Conservation (phyloP, 2,113 vertebrate genomes). For the Larimichthys crocea region DNA sequence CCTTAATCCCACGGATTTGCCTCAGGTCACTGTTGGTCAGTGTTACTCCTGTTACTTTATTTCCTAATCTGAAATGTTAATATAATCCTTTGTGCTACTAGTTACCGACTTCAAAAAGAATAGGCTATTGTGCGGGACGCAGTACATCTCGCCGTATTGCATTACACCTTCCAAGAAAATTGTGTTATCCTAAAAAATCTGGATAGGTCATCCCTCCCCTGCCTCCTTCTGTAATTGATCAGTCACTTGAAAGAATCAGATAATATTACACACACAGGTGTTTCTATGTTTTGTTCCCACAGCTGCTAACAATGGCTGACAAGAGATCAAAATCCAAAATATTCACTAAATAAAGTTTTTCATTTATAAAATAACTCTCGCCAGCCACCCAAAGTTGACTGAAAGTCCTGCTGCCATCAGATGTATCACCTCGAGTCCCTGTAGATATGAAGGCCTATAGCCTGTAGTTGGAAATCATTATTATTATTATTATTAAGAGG, state of each 20-base stretch:
- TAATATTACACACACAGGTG: not conserved
- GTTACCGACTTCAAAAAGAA: slow-evolving; percentile 1
- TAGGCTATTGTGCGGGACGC: slow-evolving; percentile 8
- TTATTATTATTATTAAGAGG: not conserved
- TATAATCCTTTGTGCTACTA: not conserved
- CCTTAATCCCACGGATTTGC: not conserved
- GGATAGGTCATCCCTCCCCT: not conserved
- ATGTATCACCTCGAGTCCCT: not conserved
- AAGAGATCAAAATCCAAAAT: not conserved
- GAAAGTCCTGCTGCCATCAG: not conserved
- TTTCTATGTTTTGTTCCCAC: slow-evolving; percentile 3
- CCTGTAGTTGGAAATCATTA: not conserved
- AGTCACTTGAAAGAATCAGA: not conserved
- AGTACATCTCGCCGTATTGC: slow-evolving; percentile 3
- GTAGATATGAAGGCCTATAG: not conserved
- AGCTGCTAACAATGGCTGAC: not conserved
- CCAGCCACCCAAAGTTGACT: not conserved
- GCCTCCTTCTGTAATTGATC: not conserved
- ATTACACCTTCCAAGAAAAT: not conserved
- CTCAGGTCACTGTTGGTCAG: not conserved
- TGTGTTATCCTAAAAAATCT: not conserved
- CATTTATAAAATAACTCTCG: not conserved
- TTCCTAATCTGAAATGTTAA: slow-evolving; percentile 7
- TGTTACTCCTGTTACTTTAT: not conserved
- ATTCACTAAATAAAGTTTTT: not conserved